phyloP scores from a whole-genome alignment of 2,888 invertebrate genomes.

The Diplazon laetatorius region DNA sequence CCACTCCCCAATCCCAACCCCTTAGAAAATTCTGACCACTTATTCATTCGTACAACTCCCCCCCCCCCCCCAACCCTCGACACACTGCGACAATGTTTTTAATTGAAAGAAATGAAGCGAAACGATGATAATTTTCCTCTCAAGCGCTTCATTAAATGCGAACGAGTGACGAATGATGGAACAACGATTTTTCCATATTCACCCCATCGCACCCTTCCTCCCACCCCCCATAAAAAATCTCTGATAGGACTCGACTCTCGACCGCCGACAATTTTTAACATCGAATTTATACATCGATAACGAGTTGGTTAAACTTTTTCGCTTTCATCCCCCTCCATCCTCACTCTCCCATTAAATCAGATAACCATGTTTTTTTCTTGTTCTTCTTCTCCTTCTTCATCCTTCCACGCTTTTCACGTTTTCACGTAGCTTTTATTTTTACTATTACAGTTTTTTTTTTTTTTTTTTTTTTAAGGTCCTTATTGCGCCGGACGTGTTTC shows the following conservation, averaged over 20 bases:
- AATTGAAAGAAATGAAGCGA: no score
- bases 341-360: conserved; percentile 10
- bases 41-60: conserved; percentile 1
- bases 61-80: no score
- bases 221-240: neutral
- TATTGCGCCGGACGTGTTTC: neutral
- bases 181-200: conserved; percentile 5
- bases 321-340: neutral
- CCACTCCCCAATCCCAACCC: neutral
- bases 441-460: no score
- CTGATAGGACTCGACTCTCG: conserved; percentile 1
- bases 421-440: neutral
- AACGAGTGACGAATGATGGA: neutral
- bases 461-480: no score
- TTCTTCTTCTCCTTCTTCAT: neutral
- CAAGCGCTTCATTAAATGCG: neutral
- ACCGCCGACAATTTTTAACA: neutral
- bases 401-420: neutral
- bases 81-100: neutral
- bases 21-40: neutral
- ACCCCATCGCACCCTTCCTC: neutral
- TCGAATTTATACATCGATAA: conserved; percentile 23
- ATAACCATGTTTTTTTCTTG: conserved; percentile 1
- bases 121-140: neutral
- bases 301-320: conserved; percentile 36